Percentiles rank a stretch among this genome's conserved stretches.
Evolutionary conservation across 2,113 vertebrate species (phyloP).

Genomic region (Salvelinus namaycush): DNA sequence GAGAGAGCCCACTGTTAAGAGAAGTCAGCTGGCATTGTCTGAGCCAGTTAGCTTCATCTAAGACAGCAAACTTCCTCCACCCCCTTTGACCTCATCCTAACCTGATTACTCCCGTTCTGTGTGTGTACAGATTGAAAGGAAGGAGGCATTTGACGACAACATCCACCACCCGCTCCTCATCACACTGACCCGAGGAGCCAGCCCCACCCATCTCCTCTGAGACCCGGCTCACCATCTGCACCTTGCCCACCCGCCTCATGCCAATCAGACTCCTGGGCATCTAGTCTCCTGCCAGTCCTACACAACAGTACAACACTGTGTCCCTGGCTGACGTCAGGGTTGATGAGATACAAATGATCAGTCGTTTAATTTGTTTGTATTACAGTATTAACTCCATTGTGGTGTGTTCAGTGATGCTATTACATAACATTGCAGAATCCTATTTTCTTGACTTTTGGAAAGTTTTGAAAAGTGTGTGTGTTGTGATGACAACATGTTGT

Average conservation of each 20-base stretch:
- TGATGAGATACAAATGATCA: not conserved
- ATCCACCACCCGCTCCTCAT: constrained; percentile 94
- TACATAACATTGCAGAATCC: not conserved
- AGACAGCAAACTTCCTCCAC: no score
- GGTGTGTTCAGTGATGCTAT: constrained; percentile 43
- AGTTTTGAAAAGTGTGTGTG: constrained; percentile 27
- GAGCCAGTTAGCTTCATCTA: no score
- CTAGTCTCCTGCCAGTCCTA: not conserved
- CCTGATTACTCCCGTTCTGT: not conserved
- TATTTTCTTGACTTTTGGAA: constrained; percentile 3
- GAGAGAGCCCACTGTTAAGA: no score
- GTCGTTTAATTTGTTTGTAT: not conserved
- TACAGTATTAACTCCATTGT: constrained; percentile 24
- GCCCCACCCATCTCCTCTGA: not conserved
- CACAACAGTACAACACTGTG: constrained; percentile 47
- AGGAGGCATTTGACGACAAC: constrained; percentile 87
- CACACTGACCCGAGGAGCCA: constrained; percentile 78
- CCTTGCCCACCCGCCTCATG: not conserved
- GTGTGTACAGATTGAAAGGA: constrained; percentile 81
- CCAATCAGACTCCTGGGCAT: not conserved
- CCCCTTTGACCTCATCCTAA: not conserved
- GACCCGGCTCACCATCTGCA: not conserved
- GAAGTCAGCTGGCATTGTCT: no score
- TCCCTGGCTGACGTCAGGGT: constrained; percentile 25
- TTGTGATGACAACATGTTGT: not conserved